These are phyloP conservation scores for Pachyuromys duprasi DNA, from an alignment of 2,797 vertebrate genomes.

Conservation along the genomic window DNA sequence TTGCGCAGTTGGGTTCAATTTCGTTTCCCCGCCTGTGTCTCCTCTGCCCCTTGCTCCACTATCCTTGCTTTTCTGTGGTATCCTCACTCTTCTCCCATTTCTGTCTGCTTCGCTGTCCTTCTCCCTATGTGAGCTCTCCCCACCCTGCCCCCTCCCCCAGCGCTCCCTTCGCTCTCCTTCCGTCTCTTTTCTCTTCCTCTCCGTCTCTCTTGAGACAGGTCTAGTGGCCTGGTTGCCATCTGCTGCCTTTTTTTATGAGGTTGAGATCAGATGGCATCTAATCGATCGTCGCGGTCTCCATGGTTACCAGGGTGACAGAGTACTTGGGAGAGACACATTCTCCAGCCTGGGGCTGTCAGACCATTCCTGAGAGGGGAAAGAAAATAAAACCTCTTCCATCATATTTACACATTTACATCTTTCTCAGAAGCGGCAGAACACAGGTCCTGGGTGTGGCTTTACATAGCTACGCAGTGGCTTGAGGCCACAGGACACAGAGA, in stretches of 20 bases:
- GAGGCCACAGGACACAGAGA: constrained; percentile 68
- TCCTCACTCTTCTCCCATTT: background rate
- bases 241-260: constrained; percentile 92
- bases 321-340: constrained; percentile 89
- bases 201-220: constrained; percentile 88
- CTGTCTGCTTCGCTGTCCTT: background rate
- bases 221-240: constrained; percentile 92
- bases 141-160: background rate
- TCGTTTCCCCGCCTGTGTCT: background rate
- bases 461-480: constrained; percentile 72
- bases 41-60: background rate
- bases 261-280: constrained; percentile 94
- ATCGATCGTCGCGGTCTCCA: constrained; percentile 95
- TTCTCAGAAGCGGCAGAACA: constrained; percentile 72
- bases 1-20: background rate
- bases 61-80: constrained; percentile 38
- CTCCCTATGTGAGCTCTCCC: constrained; percentile 14
- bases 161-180: constrained; percentile 24
- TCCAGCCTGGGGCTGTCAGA: constrained; percentile 89
- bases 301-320: constrained; percentile 93
- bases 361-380: constrained; percentile 84
- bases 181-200: constrained; percentile 60
- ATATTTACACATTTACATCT: constrained; percentile 82
- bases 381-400: constrained; percentile 81
- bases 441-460: constrained; percentile 64